Percentiles rank a stretch among this genome's conserved stretches.
phyloP scores from a whole-genome alignment of 2,113 vertebrate genomes.

The Heteronetta atricapilla region DNA sequence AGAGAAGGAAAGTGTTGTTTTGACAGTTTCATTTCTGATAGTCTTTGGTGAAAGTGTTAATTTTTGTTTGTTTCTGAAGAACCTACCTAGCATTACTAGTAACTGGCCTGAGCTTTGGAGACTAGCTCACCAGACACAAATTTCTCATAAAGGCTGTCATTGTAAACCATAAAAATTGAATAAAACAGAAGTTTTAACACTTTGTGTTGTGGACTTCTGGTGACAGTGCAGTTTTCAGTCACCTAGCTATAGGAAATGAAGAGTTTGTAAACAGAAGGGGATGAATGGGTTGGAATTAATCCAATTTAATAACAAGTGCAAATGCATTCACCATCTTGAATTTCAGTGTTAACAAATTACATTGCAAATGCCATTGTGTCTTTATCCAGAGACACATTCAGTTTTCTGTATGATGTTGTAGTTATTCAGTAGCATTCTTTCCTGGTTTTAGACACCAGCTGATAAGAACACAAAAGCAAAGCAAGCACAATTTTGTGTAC shows the following conservation, averaged over 20 bases:
- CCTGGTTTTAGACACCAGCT: not conserved
- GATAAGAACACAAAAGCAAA: not conserved
- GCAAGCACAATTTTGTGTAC: not conserved
- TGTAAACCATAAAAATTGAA: not conserved
- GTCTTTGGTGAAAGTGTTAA: not conserved
- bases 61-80: not conserved
- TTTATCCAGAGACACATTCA: not conserved
- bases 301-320: not conserved
- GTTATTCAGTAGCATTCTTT: not conserved
- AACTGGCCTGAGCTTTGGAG: not conserved
- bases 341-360: not conserved
- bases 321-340: not conserved
- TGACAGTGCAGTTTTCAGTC: not conserved
- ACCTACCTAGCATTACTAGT: not conserved
- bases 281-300: conserved; percentile 14
- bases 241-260: not conserved
- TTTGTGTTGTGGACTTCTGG: not conserved
- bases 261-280: not conserved
- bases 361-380: not conserved
- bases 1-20: not conserved
- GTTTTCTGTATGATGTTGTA: not conserved
- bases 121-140: not conserved
- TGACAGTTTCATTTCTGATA: not conserved
- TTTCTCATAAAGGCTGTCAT: not conserved
- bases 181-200: not conserved